phyloP scores from a whole-genome alignment of 1,140 invertebrate species.

The Temnothorax nylanderi region DNA sequence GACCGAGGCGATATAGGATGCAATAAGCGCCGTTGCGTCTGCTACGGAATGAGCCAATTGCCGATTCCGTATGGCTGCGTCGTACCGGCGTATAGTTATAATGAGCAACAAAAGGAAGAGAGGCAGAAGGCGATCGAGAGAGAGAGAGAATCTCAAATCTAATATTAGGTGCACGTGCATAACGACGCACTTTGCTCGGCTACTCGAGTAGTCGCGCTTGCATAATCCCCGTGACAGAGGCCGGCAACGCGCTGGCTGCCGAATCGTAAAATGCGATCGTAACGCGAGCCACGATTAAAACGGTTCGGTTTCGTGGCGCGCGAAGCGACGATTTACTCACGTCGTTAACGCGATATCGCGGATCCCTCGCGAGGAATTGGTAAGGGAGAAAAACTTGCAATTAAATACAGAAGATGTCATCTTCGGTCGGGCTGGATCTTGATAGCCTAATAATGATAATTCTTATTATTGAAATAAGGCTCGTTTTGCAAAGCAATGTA shows the following conservation, averaged over 20 bases:
- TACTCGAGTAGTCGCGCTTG: conserved; percentile 25
- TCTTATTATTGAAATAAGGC: too few relatives aligned
- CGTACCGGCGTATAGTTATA: conserved; percentile 54
- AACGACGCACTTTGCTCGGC: conserved; percentile 33
- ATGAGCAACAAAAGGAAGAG: conserved; percentile 27
- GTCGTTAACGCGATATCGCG: background rate
- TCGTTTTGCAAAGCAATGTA: too few relatives aligned
- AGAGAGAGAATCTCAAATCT: conserved; percentile 36
- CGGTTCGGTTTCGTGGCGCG: background rate
- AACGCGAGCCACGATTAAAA: conserved; percentile 32
- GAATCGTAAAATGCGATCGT: conserved; percentile 55
- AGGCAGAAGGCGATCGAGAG: background rate
- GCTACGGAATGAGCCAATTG: conserved; percentile 67
- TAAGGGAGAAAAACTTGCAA: background rate
- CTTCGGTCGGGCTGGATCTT: too few relatives aligned
- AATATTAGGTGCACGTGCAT: conserved; percentile 41
- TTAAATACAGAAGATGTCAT: too few relatives aligned
- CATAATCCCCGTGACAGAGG: conserved; percentile 37
- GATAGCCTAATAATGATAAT: too few relatives aligned
- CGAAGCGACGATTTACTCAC: background rate
- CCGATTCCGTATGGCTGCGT: conserved; percentile 56
- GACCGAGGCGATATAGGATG: conserved; percentile 60
- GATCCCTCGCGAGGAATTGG: background rate
- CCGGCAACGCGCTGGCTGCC: conserved; percentile 16
- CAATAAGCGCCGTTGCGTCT: conserved; percentile 69